Evolutionary conservation across 2,888 invertebrate species (phyloP), one percentile per base, ranked within the genome.

Genomic region (Synanthedon tipuliformis): DNA sequence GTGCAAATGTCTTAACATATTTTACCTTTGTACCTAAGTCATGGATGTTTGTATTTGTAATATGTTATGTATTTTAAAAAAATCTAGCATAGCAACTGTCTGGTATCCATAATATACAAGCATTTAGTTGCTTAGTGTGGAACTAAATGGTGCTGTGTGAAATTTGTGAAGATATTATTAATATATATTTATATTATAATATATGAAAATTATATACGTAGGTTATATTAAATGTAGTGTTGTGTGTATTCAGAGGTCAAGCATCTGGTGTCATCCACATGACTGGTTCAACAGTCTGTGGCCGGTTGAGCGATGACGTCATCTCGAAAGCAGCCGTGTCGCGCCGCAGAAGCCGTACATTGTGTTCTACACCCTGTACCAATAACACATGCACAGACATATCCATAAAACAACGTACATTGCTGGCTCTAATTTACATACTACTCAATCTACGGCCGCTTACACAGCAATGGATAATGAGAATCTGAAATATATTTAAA

Each of bases 271-370:
- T 45, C 15, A 45, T 45, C 49, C 49, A 23, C 49, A 23, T 49
- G 49, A 49, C 18, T 49, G 18, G 48, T n/a, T 16, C 18, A 23
- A 49, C 68, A 69, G 71, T 45, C 45, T 45, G 52, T 54, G 71
- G 74, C 64, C 68, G 71, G 73, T 75, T 71, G 66, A 68, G 63
- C 54, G 65, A 59, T 86, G 83, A 86, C 85, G 86, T 87, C 86
- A 87, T 57, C 68, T 58, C 68, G 71, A 71, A 73, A 76, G 80
- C 83, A 81, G 75, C 73, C 82, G 68, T 68, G 76, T 74, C 80
- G 52, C 53, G 54, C 53, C 52, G 67, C 71, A 78, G 83, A 85
- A 85, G 82, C 83, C 84, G 70, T 79, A 81, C 64, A 34, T 34
- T 59, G 18, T 45, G 59, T 53, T 63, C 55, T 60, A 59, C 57